A percentile compares a stretch with the other conserved stretches of the same genome.
phyloP scores from a whole-genome alignment of 2,888 invertebrate genomes.

The Euclidia mi region DNA sequence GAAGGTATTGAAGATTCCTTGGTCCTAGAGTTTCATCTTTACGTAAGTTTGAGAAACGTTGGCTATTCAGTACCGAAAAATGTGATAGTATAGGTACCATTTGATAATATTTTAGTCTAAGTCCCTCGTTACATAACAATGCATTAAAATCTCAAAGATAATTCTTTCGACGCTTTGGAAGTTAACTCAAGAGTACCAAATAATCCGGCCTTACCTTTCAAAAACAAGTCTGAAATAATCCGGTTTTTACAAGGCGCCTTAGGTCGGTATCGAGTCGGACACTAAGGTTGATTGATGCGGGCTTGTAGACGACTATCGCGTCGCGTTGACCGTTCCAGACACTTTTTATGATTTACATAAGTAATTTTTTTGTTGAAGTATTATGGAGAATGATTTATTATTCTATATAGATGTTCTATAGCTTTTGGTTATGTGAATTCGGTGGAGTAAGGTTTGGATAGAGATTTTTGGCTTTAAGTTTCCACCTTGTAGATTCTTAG shows the following conservation, averaged over 20 bases:
- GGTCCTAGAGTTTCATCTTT: too few species aligned
- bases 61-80: too few species aligned
- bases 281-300: constrained; percentile 69
- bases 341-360: constrained; percentile 61
- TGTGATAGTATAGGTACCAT: too few species aligned
- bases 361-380: constrained; percentile 52
- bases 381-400: constrained; percentile 58
- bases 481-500: too few species aligned
- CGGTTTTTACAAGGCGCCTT: not conserved
- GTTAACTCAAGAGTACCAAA: not conserved
- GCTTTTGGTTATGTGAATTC: not conserved
- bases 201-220: not conserved
- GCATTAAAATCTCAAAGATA: too few species aligned
- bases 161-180: too few species aligned
- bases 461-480: too few species aligned
- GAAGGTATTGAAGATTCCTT: too few species aligned
- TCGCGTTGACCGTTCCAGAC: constrained; percentile 51
- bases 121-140: too few species aligned
- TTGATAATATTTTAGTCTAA: too few species aligned
- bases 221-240: constrained; percentile 6
- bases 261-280: constrained; percentile 26
- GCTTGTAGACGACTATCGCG: constrained; percentile 52
- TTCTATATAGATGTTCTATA: constrained; percentile 5
- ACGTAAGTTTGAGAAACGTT: too few species aligned
- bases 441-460: too few species aligned